Evolutionary conservation across 2,888 invertebrate genomes (phyloP).

Genomic region (Drosophila rubida): DNA sequence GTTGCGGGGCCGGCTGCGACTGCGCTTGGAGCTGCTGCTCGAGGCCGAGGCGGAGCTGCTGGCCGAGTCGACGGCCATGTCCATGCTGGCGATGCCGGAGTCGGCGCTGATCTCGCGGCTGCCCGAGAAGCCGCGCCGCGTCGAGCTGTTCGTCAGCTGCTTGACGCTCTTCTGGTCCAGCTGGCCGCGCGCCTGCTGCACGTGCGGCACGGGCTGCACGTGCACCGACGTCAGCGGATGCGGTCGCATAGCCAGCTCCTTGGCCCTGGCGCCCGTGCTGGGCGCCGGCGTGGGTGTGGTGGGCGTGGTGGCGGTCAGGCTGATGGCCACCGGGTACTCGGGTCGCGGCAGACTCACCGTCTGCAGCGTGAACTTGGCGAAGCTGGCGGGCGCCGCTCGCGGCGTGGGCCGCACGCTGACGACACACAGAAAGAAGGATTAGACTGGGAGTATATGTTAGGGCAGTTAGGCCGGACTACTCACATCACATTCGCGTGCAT

Average conservation of each 20-base stretch:
- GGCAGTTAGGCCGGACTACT: constrained; percentile 47
- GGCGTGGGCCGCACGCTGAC: constrained; percentile 84
- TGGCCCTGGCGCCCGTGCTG: constrained; percentile 64
- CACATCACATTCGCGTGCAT: constrained; percentile 85
- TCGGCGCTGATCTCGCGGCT: constrained; percentile 85
- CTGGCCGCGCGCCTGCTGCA: constrained; percentile 82
- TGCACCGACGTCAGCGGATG: constrained; percentile 70
- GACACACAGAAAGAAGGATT: background rate
- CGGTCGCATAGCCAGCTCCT: constrained; percentile 57
- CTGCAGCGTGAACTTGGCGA: constrained; percentile 88
- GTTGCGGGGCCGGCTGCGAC: constrained; percentile 88
- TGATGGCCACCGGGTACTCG: constrained; percentile 87
- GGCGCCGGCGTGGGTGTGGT: constrained; percentile 76
- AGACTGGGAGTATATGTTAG: too few relatives aligned
- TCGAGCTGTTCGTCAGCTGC: constrained; percentile 90
- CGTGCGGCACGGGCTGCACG: constrained; percentile 67
- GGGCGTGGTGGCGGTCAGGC: constrained; percentile 80
- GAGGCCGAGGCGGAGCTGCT: constrained; percentile 60
- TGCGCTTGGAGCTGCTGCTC: constrained; percentile 77
- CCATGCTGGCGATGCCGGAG: constrained; percentile 84
- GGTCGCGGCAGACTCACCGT: constrained; percentile 91
- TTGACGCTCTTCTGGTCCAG: constrained; percentile 90
- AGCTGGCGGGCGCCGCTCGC: constrained; percentile 84
- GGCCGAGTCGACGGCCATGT: constrained; percentile 80
- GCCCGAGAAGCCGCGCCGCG: constrained; percentile 85